Conservation (phyloP, 2,113 vertebrate species). For the Caranx ignobilis region DNA sequence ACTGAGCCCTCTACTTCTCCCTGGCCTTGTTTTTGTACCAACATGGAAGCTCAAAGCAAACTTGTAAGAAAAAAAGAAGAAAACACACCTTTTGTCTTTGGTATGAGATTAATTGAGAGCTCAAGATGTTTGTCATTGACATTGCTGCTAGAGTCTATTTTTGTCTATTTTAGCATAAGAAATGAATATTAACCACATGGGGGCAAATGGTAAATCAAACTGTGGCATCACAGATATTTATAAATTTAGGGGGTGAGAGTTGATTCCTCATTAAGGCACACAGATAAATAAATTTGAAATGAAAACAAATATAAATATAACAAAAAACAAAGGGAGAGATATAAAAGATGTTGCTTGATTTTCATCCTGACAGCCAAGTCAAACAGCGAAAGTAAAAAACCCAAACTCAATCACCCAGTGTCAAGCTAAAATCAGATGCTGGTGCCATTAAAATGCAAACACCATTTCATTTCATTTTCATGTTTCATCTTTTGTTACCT, state of each 20-base stretch:
- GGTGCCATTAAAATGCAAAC: slow-evolving; percentile 57
- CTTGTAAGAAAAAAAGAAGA: slow-evolving; percentile 1
- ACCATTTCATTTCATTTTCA: slow-evolving; percentile 37
- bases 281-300: slow-evolving; percentile 36
- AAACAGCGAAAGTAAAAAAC: slow-evolving; percentile 49
- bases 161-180: slow-evolving; percentile 53
- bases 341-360: slow-evolving; percentile 53
- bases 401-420: slow-evolving; percentile 47
- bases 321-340: slow-evolving; percentile 52
- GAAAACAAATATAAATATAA: slow-evolving; percentile 25
- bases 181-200: slow-evolving; percentile 61
- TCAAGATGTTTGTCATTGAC: slow-evolving; percentile 46
- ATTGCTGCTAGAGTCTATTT: slow-evolving; percentile 59
- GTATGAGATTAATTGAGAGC: slow-evolving; percentile 45
- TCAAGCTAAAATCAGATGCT: slow-evolving; percentile 49
- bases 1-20: neutral
- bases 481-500: slow-evolving; percentile 52
- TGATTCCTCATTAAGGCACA: slow-evolving; percentile 64
- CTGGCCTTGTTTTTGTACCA: slow-evolving; percentile 1
- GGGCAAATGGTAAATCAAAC: slow-evolving; percentile 69
- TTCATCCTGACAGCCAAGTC: slow-evolving; percentile 66
- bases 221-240: slow-evolving; percentile 65
- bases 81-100: slow-evolving; percentile 32
- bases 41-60: slow-evolving; percentile 16
- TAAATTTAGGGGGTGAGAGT: slow-evolving; percentile 71